Evolutionary conservation across 2,113 vertebrate genomes (phyloP).

Genomic region (Seriola quinqueradiata): DNA sequence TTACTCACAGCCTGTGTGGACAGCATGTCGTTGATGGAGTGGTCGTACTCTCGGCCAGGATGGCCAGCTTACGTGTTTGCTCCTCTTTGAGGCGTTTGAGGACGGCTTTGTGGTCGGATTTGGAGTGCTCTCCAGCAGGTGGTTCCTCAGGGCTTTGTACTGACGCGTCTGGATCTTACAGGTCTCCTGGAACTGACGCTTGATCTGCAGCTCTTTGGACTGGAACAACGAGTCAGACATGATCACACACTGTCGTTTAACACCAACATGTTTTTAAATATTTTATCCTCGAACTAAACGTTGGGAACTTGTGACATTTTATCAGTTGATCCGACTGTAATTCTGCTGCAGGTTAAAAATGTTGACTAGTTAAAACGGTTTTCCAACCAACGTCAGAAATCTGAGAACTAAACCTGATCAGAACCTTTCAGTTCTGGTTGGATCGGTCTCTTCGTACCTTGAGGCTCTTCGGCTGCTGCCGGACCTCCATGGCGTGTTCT

Average conservation of each 20-base stretch:
- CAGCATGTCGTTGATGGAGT: slow-evolving; percentile 95
- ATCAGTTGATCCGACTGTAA: background rate
- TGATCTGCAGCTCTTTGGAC: slow-evolving; percentile 96
- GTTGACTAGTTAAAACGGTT: too few relatives aligned
- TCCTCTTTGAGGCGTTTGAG: slow-evolving; percentile 94
- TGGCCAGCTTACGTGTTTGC: slow-evolving; percentile 93
- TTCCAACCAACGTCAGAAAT: background rate
- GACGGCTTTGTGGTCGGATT: slow-evolving; percentile 91
- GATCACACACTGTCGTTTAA: background rate
- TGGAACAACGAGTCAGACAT: slow-evolving; percentile 63
- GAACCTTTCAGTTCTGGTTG: background rate
- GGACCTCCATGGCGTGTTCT: slow-evolving; percentile 91
- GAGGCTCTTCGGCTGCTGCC: slow-evolving; percentile 96
- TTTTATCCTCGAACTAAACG: background rate
- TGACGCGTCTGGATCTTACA: slow-evolving; percentile 96
- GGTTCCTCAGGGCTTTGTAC: slow-evolving; percentile 93
- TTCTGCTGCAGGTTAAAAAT: background rate
- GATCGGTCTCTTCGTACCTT: slow-evolving; percentile 82
- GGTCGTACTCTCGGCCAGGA: slow-evolving; percentile 94
- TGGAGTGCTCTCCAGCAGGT: slow-evolving; percentile 92
- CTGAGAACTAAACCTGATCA: background rate
- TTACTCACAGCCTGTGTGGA: slow-evolving; percentile 89
- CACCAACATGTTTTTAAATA: background rate
- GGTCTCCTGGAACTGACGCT: slow-evolving; percentile 96
- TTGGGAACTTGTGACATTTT: background rate